Percentiles rank a stretch among this genome's conserved stretches.
Evolutionary conservation across 2,888 invertebrate species (phyloP).

Genomic region (Desoria tigrina): DNA sequence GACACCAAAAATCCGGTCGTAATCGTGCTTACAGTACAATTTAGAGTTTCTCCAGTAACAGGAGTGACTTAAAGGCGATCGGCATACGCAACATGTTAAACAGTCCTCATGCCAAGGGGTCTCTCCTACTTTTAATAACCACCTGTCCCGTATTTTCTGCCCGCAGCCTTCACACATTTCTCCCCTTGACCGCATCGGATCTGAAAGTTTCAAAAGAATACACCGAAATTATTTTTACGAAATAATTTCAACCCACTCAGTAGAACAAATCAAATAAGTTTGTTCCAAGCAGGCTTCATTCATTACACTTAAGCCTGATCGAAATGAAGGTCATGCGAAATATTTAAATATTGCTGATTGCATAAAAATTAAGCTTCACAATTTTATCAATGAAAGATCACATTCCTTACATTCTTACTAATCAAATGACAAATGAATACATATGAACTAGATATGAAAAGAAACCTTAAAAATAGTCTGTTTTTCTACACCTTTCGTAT

Average conservation of each 20-base stretch:
- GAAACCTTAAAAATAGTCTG: too few relatives aligned
- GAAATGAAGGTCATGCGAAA: too few relatives aligned
- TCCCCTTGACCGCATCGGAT: slow-evolving; percentile 39
- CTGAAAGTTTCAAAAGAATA: slow-evolving; percentile 25
- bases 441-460: too few relatives aligned
- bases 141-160: slow-evolving; percentile 90
- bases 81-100: slow-evolving; percentile 91
- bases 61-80: slow-evolving; percentile 82
- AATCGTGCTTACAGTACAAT: slow-evolving; percentile 95
- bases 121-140: slow-evolving; percentile 90
- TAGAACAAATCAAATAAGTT: too few relatives aligned
- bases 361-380: too few relatives aligned
- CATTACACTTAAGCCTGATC: too few relatives aligned
- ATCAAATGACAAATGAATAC: too few relatives aligned
- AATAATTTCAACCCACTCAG: background rate
- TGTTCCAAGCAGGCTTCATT: too few relatives aligned
- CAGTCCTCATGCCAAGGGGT: slow-evolving; percentile 87
- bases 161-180: slow-evolving; percentile 94
- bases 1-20: slow-evolving; percentile 93
- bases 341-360: too few relatives aligned
- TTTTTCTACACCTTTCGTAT: too few relatives aligned
- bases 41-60: slow-evolving; percentile 93
- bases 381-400: too few relatives aligned
- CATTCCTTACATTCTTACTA: too few relatives aligned
- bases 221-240: background rate